Evolutionary conservation across 2,888 invertebrate species (phyloP).

Genomic region (Leucophenga maculata): DNA sequence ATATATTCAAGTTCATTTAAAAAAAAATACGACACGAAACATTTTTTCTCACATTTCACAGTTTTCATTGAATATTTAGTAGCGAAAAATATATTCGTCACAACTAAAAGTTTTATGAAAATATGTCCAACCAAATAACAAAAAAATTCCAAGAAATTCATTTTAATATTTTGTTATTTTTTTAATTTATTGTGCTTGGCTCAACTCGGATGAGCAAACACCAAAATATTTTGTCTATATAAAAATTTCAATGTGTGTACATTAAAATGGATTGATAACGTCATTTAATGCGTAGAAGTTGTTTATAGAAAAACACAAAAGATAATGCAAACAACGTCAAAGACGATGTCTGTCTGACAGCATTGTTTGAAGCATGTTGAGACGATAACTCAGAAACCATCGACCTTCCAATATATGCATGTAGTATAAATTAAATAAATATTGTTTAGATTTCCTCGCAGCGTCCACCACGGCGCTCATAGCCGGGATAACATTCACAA

Average conservation of each 20-base stretch:
- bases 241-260: background rate
- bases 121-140: background rate
- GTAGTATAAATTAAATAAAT: background rate
- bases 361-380: too few relatives aligned
- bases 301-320: constrained; percentile 7
- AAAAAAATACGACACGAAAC: too few relatives aligned
- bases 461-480: constrained; percentile 40
- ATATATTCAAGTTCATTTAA: too few relatives aligned
- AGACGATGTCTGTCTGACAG: too few relatives aligned
- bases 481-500: constrained; percentile 69
- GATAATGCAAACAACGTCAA: background rate
- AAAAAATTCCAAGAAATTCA: constrained; percentile 16
- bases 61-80: too few relatives aligned
- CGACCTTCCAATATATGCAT: background rate
- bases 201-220: background rate
- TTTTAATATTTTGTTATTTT: background rate
- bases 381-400: background rate
- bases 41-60: too few relatives aligned
- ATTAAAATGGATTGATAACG: constrained; percentile 20
- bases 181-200: background rate
- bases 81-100: too few relatives aligned
- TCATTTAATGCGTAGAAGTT: constrained; percentile 10
- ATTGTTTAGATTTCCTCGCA: constrained; percentile 35
- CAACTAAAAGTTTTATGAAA: too few relatives aligned
- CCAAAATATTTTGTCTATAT: too few relatives aligned